These are phyloP conservation scores for Phasia obesa DNA, from an alignment of 2,888 invertebrate genomes.

Conservation along the genomic window DNA sequence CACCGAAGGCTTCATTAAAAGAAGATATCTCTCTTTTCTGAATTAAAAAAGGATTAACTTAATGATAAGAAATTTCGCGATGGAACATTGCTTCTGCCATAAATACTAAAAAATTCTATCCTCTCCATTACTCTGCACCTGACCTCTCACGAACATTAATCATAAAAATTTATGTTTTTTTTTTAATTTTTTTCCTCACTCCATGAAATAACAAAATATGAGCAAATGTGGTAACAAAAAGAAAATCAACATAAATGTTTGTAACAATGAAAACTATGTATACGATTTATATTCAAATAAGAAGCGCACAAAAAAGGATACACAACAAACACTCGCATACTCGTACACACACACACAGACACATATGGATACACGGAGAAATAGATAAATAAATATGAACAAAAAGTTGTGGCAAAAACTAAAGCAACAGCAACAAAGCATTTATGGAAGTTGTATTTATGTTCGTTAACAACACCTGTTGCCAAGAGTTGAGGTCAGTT, in stretches of 20 bases:
- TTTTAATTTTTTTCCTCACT: constrained; percentile 29
- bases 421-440: not conserved
- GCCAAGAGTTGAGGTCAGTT: constrained; percentile 55
- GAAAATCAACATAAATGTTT: constrained; percentile 54
- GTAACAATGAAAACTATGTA: constrained; percentile 42
- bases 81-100: not conserved
- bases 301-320: constrained; percentile 17
- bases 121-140: not conserved
- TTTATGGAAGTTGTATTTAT: constrained; percentile 5
- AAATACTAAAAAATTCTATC: not conserved
- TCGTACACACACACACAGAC: not conserved
- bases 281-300: constrained; percentile 45
- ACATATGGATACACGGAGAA: too few relatives aligned
- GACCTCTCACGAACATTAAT: constrained; percentile 36
- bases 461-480: constrained; percentile 62
- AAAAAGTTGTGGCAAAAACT: constrained; percentile 42
- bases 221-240: constrained; percentile 21
- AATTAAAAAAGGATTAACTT: too few relatives aligned
- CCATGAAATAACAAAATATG: constrained; percentile 37
- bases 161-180: constrained; percentile 23
- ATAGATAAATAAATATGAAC: constrained; percentile 20
- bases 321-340: constrained; percentile 1
- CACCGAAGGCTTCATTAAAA: too few relatives aligned
- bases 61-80: too few relatives aligned
- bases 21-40: too few relatives aligned